Conservation (phyloP, 2,888 invertebrate genomes). For the Pheosia gnoma region DNA sequence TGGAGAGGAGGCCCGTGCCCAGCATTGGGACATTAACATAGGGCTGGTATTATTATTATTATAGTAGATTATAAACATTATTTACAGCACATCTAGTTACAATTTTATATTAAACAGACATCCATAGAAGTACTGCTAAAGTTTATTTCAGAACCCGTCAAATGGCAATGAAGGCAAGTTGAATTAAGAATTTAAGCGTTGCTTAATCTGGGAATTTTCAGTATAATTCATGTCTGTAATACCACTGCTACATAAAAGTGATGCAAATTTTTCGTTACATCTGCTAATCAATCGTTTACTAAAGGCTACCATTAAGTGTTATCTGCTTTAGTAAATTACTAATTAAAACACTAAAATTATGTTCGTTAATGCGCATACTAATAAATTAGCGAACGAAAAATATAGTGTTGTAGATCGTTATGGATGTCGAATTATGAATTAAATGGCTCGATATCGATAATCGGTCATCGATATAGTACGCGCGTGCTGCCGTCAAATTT, state of each 20-base stretch:
- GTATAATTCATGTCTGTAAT: no score
- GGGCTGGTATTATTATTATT: no score
- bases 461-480: conserved; percentile 37
- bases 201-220: no score
- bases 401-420: conserved; percentile 48
- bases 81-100: no score
- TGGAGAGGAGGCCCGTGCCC: no score
- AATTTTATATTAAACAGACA: no score
- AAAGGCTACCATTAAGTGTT: conserved; percentile 51
- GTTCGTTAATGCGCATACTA: conserved; percentile 58
- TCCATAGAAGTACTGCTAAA: no score
- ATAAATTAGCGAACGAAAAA: conserved; percentile 53
- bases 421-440: conserved; percentile 37
- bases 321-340: conserved; percentile 58
- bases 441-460: conserved; percentile 38
- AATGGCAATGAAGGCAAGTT: no score
- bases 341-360: conserved; percentile 65
- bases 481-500: conserved; percentile 62
- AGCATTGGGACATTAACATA: no score
- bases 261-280: conserved; percentile 32
- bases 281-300: conserved; percentile 26
- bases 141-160: no score
- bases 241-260: conserved; percentile 24
- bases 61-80: no score
- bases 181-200: no score